These are phyloP conservation scores for Adineta ricciae DNA, from an alignment of 2,888 invertebrate genomes.

Conservation along the genomic window DNA sequence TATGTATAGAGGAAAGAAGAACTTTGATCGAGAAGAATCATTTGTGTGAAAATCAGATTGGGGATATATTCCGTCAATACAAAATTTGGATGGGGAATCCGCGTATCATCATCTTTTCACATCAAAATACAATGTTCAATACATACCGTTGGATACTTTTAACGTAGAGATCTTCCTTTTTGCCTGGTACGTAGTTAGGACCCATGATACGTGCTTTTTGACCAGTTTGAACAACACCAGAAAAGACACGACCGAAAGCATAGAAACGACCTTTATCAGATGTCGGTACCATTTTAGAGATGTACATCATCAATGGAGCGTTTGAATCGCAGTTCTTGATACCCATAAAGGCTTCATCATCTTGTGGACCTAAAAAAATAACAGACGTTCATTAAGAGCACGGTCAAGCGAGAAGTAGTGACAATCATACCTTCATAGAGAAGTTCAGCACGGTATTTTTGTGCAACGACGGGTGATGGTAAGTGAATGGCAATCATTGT, in stretches of 20 bases:
- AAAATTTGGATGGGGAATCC: neutral
- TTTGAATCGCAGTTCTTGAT: slow-evolving; percentile 80
- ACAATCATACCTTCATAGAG: slow-evolving; percentile 28
- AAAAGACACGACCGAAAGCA: slow-evolving; percentile 98
- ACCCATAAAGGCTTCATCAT: slow-evolving; percentile 84
- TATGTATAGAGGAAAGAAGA: neutral
- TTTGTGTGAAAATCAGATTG: neutral
- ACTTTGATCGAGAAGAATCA: neutral
- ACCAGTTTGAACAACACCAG: slow-evolving; percentile 67
- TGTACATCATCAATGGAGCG: slow-evolving; percentile 98
- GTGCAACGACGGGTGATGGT: slow-evolving; percentile 95
- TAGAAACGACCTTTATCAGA: slow-evolving; percentile 99
- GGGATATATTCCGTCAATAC: neutral
- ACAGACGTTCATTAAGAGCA: too few relatives aligned
- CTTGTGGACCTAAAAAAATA: slow-evolving; percentile 63
- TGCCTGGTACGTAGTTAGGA: slow-evolving; percentile 90
- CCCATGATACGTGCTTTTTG: slow-evolving; percentile 87
- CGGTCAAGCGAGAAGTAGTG: too few relatives aligned
- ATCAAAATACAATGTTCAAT: too few relatives aligned
- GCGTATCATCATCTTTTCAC: neutral
- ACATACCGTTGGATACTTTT: slow-evolving; percentile 78
- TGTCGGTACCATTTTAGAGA: slow-evolving; percentile 99
- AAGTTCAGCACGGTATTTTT: slow-evolving; percentile 71
- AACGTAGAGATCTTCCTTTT: slow-evolving; percentile 96
- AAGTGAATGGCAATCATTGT: slow-evolving; percentile 99